Conservation (phyloP, 2,113 vertebrate genomes). For the Oostethus manadensis region DNA sequence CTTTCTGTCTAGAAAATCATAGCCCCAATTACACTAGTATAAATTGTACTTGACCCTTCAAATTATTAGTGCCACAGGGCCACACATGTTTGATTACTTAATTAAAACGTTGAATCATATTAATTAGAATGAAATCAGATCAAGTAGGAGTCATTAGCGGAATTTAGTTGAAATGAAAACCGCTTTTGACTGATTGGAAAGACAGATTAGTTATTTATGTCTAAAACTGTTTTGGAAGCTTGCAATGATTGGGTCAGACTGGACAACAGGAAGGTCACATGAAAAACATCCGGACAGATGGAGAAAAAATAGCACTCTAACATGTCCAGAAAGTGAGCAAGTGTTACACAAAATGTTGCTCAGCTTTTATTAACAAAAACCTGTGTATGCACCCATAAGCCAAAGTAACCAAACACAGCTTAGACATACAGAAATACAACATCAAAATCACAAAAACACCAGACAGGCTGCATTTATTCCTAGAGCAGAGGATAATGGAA, state of each 20-base stretch:
- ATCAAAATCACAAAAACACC: conserved; percentile 12
- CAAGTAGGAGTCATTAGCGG: conserved; percentile 21
- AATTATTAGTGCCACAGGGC: conserved; percentile 26
- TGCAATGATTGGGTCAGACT: conserved; percentile 13
- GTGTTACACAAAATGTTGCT: conserved; percentile 10
- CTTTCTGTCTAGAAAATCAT: not conserved
- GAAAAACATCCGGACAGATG: conserved; percentile 28
- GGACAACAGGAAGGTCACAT: conserved; percentile 29
- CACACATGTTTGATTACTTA: conserved; percentile 40
- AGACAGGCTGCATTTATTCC: conserved; percentile 45
- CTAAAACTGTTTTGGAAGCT: conserved; percentile 10
- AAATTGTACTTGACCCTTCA: conserved; percentile 23
- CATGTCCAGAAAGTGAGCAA: conserved; percentile 4
- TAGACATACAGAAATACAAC: conserved; percentile 9
- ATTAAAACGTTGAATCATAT: conserved; percentile 49
- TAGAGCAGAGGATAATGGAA: conserved; percentile 60
- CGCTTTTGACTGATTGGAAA: not conserved
- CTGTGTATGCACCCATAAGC: conserved; percentile 20
- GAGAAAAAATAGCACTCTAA: conserved; percentile 9
- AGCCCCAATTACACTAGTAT: conserved; percentile 11
- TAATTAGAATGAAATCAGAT: conserved; percentile 39
- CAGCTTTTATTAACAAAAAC: conserved; percentile 21
- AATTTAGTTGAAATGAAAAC: conserved; percentile 9
- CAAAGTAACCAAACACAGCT: conserved; percentile 10
- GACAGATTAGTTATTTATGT: not conserved